These are phyloP conservation scores for Diachasmimorpha longicaudata DNA, from an alignment of 1,140 invertebrate genomes.

Conservation along the genomic window DNA sequence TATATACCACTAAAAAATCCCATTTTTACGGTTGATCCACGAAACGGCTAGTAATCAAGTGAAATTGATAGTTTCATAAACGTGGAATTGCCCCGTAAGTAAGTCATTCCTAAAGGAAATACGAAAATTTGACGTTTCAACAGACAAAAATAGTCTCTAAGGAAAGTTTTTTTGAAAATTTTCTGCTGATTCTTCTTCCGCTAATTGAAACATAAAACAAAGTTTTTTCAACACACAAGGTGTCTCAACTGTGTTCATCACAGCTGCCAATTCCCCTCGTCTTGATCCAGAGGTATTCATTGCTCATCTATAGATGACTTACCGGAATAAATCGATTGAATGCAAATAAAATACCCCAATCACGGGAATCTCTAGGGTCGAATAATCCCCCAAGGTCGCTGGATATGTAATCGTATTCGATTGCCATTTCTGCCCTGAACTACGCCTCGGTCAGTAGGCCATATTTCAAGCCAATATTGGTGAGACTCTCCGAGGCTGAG, in stretches of 20 bases:
- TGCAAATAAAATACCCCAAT: background rate
- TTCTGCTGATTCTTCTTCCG: no score
- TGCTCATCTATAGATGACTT: background rate
- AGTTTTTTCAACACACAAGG: background rate
- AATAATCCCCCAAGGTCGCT: conserved; percentile 5
- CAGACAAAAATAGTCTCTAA: no score
- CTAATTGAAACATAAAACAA: no score
- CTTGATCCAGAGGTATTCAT: background rate
- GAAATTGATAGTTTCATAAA: no score
- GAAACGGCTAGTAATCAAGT: no score
- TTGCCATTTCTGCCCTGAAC: conserved; percentile 14
- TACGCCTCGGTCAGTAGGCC: conserved; percentile 63
- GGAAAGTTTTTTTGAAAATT: no score
- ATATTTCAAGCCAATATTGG: conserved; percentile 65
- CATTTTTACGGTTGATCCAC: no score
- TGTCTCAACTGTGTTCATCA: conserved; percentile 21
- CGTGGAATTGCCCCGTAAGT: no score
- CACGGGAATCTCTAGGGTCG: background rate
- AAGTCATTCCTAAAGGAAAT: no score
- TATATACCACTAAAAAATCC: no score
- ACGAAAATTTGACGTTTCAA: no score
- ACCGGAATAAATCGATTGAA: background rate
- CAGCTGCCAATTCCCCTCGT: background rate
- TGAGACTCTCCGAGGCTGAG: conserved; percentile 64
- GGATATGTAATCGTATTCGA: conserved; percentile 11